Evolutionary conservation across 2,797 vertebrate genomes (phyloP).

Genomic region (Pterois miles): DNA sequence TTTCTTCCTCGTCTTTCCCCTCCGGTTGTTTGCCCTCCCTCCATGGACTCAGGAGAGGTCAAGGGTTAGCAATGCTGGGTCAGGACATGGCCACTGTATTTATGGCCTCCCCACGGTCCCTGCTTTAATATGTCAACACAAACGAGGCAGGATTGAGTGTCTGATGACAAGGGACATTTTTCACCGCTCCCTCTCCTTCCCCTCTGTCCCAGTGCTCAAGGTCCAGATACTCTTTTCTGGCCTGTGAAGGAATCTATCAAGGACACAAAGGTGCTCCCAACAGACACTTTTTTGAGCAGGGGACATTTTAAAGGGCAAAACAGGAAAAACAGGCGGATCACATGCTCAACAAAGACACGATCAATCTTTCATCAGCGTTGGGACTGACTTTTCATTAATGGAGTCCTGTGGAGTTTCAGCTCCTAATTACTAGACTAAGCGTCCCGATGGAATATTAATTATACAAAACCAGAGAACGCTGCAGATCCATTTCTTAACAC

Average conservation of each 20-base stretch:
- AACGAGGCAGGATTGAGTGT: constrained; percentile 80
- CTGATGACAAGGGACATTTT: constrained; percentile 78
- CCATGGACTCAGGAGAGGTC: constrained; percentile 29
- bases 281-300: constrained; percentile 14
- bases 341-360: constrained; percentile 52
- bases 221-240: constrained; percentile 56
- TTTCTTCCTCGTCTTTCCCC: not conserved
- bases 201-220: constrained; percentile 57
- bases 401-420: constrained; percentile 66
- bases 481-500: constrained; percentile 33
- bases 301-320: constrained; percentile 59
- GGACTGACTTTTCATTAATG: constrained; percentile 72
- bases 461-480: constrained; percentile 50
- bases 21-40: not conserved
- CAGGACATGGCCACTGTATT: constrained; percentile 71
- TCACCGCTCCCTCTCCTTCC: constrained; percentile 63
- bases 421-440: constrained; percentile 64
- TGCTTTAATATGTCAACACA: constrained; percentile 75
- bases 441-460: constrained; percentile 72
- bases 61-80: constrained; percentile 62
- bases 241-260: constrained; percentile 56
- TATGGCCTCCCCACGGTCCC: constrained; percentile 51
- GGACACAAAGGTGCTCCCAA: constrained; percentile 46
- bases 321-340: constrained; percentile 39
- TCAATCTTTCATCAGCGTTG: constrained; percentile 69